A percentile compares a stretch with the other conserved stretches of the same genome.
Evolutionary conservation across 2,113 vertebrate species (phyloP).

Genomic region (Dromas ardeola): DNA sequence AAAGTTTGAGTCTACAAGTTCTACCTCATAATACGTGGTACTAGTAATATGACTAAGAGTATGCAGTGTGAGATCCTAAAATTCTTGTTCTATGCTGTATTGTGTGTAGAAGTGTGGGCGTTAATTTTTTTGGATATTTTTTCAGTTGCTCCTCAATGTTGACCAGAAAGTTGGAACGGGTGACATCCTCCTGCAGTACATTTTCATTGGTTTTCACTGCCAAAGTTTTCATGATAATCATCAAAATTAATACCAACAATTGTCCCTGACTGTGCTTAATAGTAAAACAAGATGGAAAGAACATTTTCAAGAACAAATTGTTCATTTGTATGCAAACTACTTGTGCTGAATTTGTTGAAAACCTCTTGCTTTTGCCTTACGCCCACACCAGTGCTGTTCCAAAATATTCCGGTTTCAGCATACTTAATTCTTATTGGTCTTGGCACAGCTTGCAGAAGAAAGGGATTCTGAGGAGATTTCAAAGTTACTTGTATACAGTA

Average conservation of each 20-base stretch:
- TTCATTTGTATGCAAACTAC: conserved; percentile 33
- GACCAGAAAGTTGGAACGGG: background rate
- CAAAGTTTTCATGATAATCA: conserved; percentile 7
- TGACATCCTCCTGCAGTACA: background rate
- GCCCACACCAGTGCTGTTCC: background rate
- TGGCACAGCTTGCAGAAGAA: background rate
- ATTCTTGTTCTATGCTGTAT: background rate
- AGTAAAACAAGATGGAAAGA: conserved; percentile 29
- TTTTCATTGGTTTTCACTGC: background rate
- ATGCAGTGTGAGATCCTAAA: background rate
- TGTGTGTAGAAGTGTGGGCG: background rate
- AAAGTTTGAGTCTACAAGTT: background rate
- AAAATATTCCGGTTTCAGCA: background rate
- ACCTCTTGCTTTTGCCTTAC: background rate
- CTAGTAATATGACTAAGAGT: background rate
- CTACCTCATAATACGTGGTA: background rate
- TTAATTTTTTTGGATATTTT: background rate
- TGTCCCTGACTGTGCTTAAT: background rate
- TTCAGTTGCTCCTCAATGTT: background rate
- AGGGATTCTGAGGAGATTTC: background rate
- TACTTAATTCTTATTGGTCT: conserved; percentile 2
- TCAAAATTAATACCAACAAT: conserved; percentile 1
- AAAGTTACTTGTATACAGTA: background rate
- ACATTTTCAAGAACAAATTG: conserved; percentile 38
- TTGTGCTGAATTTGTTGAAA: conserved; percentile 21